phyloP scores from a whole-genome alignment of 2,888 invertebrate species.

The Lapara coniferarum region DNA sequence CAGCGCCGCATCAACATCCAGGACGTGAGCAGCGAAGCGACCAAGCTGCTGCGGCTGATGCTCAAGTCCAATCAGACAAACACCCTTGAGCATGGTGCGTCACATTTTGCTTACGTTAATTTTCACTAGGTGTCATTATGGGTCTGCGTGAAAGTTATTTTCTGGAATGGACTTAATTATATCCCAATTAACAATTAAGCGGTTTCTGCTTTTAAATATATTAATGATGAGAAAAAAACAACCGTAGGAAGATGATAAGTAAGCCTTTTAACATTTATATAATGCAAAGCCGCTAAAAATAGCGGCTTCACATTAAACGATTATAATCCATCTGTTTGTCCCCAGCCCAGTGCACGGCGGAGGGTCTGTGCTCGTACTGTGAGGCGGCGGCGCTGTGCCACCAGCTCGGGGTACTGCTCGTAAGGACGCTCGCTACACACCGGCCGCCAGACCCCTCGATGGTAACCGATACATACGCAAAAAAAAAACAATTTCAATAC shows the following conservation, averaged over 20 bases:
- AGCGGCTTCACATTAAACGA: too few species aligned
- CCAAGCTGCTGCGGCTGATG: conserved; percentile 72
- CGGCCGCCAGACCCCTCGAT: conserved; percentile 86
- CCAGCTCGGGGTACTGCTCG: conserved; percentile 91
- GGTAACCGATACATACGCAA: not conserved
- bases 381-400: conserved; percentile 98
- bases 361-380: conserved; percentile 93
- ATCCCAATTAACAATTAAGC: too few species aligned
- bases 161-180: too few species aligned
- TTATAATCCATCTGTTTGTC: not conserved
- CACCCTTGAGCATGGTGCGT: conserved; percentile 70
- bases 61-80: conserved; percentile 73
- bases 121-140: too few species aligned
- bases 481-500: too few species aligned
- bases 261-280: too few species aligned
- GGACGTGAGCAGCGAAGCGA: conserved; percentile 76
- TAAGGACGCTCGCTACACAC: conserved; percentile 91
- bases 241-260: too few species aligned
- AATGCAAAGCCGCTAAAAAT: too few species aligned
- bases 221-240: too few species aligned
- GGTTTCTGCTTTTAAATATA: too few species aligned
- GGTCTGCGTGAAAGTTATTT: too few species aligned
- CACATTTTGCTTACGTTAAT: not conserved
- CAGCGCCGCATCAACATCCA: conserved; percentile 70
- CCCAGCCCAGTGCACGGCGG: conserved; percentile 64